A percentile compares a stretch with the other conserved stretches of the same genome.
Evolutionary conservation across 1,140 invertebrate species (phyloP).

Genomic region (Lasaia peninsularis): DNA sequence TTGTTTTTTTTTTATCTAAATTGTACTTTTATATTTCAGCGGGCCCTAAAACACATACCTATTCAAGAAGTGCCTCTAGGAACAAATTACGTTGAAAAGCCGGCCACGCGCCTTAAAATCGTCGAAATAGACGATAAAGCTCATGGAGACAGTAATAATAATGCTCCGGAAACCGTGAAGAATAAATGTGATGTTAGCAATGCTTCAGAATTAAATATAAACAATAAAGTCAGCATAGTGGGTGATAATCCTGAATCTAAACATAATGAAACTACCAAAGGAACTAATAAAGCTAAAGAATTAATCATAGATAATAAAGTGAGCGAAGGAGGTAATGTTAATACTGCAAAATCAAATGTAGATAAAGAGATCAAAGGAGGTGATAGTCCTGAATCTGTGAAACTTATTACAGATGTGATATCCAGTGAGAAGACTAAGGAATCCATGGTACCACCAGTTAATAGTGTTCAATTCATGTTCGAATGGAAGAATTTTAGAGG

Average conservation of each 20-base stretch:
- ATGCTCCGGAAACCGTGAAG: conserved; percentile 27
- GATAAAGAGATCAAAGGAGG: neutral
- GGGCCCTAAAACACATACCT: conserved; percentile 74
- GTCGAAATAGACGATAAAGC: conserved; percentile 47
- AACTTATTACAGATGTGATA: conserved; percentile 12
- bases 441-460: conserved; percentile 70
- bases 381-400: conserved; percentile 1
- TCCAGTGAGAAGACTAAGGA: conserved; percentile 15
- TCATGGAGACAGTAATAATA: conserved; percentile 40
- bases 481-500: conserved; percentile 74
- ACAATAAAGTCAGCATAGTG: too few relatives aligned
- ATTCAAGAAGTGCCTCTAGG: conserved; percentile 77
- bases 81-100: conserved; percentile 42
- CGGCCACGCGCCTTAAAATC: conserved; percentile 43
- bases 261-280: too few relatives aligned
- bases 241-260: too few relatives aligned
- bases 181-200: too few relatives aligned
- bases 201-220: too few relatives aligned
- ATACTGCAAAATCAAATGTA: conserved; percentile 11
- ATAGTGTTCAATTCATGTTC: conserved; percentile 78
- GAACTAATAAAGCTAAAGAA: too few relatives aligned
- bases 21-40: conserved; percentile 45
- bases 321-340: too few relatives aligned
- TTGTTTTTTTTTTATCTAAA: too few relatives aligned
- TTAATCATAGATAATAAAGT: too few relatives aligned